Percentiles rank a stretch among this genome's conserved stretches.
Evolutionary conservation across 1,140 invertebrate species (phyloP).

Genomic region (Chionoecetes opilio): DNA sequence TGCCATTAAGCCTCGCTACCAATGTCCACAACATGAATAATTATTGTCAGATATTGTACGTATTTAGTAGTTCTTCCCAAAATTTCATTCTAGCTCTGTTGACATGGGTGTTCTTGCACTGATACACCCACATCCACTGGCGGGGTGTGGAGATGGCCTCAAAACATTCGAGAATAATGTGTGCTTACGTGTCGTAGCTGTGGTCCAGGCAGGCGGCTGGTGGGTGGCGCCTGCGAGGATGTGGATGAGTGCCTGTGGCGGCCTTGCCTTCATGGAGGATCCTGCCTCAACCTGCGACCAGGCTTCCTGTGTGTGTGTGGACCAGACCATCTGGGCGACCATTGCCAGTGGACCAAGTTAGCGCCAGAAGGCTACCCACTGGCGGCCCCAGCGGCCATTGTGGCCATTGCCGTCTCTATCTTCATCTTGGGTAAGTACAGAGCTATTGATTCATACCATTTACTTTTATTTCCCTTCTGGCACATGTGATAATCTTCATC

Average conservation of each 20-base stretch:
- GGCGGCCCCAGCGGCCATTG: constrained; percentile 34
- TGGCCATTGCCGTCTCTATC: background rate
- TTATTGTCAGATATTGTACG: background rate
- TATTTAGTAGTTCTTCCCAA: background rate
- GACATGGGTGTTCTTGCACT: background rate
- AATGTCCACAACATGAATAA: background rate
- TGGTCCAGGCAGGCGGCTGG: constrained; percentile 10
- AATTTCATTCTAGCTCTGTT: background rate
- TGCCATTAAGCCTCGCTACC: background rate
- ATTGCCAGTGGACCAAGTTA: constrained; percentile 37
- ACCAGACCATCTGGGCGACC: constrained; percentile 1
- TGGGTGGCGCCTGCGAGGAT: background rate
- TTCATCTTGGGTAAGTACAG: constrained; percentile 4
- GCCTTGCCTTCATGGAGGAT: constrained; percentile 33
- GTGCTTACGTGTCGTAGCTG: background rate
- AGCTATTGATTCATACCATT: background rate
- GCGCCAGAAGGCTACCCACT: background rate
- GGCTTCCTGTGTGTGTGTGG: constrained; percentile 34
- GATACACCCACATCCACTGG: background rate
- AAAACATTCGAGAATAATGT: background rate
- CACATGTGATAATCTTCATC: background rate
- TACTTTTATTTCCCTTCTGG: background rate
- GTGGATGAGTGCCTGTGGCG: constrained; percentile 39
- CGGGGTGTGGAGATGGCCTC: too few species aligned
- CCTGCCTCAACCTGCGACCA: background rate